phyloP scores from a whole-genome alignment of 1,140 invertebrate species.

The Papilio dardanus region DNA sequence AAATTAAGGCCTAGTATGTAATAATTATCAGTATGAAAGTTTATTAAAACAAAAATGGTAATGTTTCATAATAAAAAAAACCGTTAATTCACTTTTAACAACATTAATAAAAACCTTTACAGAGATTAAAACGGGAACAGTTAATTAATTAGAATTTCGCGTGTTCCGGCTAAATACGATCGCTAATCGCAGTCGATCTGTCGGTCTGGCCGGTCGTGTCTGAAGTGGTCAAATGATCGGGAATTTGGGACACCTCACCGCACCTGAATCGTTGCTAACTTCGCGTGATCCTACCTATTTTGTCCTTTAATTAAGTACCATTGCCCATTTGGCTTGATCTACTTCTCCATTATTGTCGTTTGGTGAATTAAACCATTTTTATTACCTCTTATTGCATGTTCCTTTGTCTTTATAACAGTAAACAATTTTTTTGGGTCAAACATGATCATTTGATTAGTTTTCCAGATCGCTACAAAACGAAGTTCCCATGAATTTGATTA shows the following conservation, averaged over 20 bases:
- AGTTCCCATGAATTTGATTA: neutral
- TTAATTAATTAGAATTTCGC: slow-evolving; percentile 45
- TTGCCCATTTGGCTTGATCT: slow-evolving; percentile 61
- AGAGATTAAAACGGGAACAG: slow-evolving; percentile 8
- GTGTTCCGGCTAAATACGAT: slow-evolving; percentile 41
- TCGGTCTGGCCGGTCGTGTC: slow-evolving; percentile 14
- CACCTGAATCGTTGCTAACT: slow-evolving; percentile 47
- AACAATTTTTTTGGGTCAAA: neutral
- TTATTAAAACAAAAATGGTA: no score
- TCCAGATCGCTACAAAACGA: no score
- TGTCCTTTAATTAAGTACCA: slow-evolving; percentile 72
- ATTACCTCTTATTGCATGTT: slow-evolving; percentile 16
- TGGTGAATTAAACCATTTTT: slow-evolving; percentile 32
- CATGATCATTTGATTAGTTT: neutral
- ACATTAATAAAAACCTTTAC: slow-evolving; percentile 5
- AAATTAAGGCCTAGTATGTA: no score
- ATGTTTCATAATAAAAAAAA: no score
- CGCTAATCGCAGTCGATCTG: slow-evolving; percentile 38
- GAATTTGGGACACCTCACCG: slow-evolving; percentile 56
- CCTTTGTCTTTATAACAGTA: neutral
- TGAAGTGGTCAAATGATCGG: slow-evolving; percentile 46
- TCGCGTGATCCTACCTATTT: slow-evolving; percentile 67
- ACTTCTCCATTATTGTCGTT: slow-evolving; percentile 51
- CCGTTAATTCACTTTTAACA: neutral
- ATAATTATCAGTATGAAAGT: no score